Conservation (phyloP, 2,888 invertebrate genomes). For the Lydus trimaculatus region DNA sequence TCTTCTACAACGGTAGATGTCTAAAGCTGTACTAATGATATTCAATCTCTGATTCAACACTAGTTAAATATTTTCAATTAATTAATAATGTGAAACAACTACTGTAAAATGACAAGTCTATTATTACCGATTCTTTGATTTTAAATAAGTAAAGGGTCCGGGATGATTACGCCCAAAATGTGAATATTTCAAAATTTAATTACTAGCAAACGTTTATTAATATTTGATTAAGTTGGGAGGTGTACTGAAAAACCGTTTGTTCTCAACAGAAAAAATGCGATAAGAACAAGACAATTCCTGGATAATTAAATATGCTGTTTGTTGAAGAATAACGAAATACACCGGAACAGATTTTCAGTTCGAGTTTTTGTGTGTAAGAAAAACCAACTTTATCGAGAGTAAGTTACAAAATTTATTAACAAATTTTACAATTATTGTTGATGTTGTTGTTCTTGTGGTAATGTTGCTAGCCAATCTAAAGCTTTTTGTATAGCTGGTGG, state of each 20-base stretch:
- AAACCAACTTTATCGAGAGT: neutral
- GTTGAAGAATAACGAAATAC: neutral
- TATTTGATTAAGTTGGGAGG: neutral
- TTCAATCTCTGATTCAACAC: no score
- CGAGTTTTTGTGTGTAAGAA: neutral
- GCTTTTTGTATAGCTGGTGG: slow-evolving; percentile 49
- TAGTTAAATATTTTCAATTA: neutral
- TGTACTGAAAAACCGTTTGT: neutral
- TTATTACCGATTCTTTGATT: neutral
- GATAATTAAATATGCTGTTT: slow-evolving; percentile 2
- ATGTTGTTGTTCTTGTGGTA: slow-evolving; percentile 64
- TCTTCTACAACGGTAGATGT: no score
- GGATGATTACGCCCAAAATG: neutral
- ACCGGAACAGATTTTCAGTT: neutral
- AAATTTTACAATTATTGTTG: neutral
- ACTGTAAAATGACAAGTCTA: neutral
- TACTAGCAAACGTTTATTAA: neutral
- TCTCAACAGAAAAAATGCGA: neutral
- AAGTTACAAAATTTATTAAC: neutral
- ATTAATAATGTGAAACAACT: neutral
- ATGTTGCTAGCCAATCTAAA: slow-evolving; percentile 51
- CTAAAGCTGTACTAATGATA: no score
- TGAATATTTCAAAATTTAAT: neutral
- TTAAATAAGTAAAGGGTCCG: neutral
- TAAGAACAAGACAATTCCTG: neutral